Conservation (phyloP, 1,140 invertebrate genomes). For the Magallana angulata region DNA sequence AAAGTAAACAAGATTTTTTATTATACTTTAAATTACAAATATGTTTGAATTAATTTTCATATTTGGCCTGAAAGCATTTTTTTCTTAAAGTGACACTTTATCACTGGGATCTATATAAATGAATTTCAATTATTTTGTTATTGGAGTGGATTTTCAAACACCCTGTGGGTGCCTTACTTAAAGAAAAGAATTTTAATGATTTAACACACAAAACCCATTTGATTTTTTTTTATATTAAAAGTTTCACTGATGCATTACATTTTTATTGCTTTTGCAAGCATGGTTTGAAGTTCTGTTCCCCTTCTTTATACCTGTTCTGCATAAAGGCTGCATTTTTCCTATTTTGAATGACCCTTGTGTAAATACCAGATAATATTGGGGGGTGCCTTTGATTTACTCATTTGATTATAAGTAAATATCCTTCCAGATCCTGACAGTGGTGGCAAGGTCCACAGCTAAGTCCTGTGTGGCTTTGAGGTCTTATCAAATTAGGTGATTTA, state of each 20-base stretch:
- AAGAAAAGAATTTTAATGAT: conserved; percentile 27
- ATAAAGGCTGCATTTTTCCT: not conserved
- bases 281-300: not conserved
- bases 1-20: too few species aligned
- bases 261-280: conserved; percentile 21
- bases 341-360: conserved; percentile 9
- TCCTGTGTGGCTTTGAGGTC: conserved; percentile 25
- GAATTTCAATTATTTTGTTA: not conserved
- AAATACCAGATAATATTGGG: conserved; percentile 22
- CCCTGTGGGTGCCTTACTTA: not conserved
- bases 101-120: too few species aligned
- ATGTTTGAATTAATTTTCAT: too few species aligned
- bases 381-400: conserved; percentile 20
- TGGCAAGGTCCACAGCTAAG: not conserved
- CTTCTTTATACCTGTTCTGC: not conserved
- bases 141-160: not conserved
- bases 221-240: conserved; percentile 23
- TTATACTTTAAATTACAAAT: too few species aligned
- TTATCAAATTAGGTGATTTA: conserved; percentile 38
- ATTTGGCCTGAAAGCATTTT: too few species aligned
- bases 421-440: not conserved
- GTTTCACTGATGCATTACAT: conserved; percentile 27
- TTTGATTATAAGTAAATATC: conserved; percentile 12
- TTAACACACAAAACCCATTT: conserved; percentile 31
- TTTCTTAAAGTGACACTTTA: too few species aligned